phyloP scores from a whole-genome alignment of 2,113 vertebrate species.

The Solea senegalensis region DNA sequence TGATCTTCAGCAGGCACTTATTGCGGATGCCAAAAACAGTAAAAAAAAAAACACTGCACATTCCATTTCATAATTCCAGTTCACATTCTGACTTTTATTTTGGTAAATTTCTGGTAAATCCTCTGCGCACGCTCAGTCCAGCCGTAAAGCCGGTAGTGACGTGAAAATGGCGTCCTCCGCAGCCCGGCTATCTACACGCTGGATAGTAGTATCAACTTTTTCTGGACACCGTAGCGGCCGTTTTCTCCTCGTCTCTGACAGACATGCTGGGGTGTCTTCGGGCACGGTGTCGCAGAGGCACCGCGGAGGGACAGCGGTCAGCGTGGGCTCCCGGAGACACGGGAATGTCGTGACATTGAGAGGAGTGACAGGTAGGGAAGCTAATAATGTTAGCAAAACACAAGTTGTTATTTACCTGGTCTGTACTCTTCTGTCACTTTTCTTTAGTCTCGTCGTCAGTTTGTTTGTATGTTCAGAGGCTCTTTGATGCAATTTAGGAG shows the following conservation, averaged over 20 bases:
- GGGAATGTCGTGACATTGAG: constrained; percentile 73
- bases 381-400: constrained; percentile 23
- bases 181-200: constrained; percentile 29
- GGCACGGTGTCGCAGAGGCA: background rate
- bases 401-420: background rate
- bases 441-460: no score
- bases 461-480: no score
- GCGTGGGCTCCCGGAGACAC: constrained; percentile 33
- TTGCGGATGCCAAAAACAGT: no score
- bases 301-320: background rate
- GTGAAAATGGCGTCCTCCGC: constrained; percentile 73
- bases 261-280: constrained; percentile 15
- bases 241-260: background rate
- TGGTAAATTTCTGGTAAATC: background rate
- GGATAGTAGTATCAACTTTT: constrained; percentile 29
- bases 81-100: background rate
- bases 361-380: constrained; percentile 56
- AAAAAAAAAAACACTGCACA: no score
- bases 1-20: no score
- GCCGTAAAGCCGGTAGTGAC: constrained; percentile 33
- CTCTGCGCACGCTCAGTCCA: constrained; percentile 56
- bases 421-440: no score
- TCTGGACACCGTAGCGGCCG: background rate
- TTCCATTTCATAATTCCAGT: no score
- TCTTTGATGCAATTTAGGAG: no score